Evolutionary conservation across 2,888 invertebrate species (phyloP).

Genomic region (Rhamphomyia laevipes): DNA sequence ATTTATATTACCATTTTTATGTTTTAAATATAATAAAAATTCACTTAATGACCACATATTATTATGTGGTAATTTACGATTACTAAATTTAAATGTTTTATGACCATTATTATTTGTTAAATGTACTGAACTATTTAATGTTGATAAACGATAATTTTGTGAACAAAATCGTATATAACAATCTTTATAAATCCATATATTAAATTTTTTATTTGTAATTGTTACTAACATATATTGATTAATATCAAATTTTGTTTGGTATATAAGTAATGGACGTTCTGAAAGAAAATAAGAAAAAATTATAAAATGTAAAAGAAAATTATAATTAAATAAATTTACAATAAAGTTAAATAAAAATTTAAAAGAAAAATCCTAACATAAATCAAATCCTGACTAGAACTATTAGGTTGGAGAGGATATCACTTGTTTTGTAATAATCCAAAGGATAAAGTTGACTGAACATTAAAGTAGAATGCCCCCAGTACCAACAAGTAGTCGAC

Average conservation of each 20-base stretch:
- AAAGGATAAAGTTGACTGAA: no score
- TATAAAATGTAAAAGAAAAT: no score
- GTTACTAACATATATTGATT: constrained; percentile 75
- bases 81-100: constrained; percentile 51
- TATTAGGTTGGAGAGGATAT: no score
- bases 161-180: constrained; percentile 81
- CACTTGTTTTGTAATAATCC: no score
- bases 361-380: no score
- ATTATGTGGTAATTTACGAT: constrained; percentile 48
- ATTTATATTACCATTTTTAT: constrained; percentile 33
- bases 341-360: no score
- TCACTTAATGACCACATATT: constrained; percentile 78
- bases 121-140: constrained; percentile 76
- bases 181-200: constrained; percentile 77
- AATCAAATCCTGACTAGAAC: no score
- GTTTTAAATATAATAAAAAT: constrained; percentile 50
- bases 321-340: no score
- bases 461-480: no score
- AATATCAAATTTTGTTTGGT: constrained; percentile 84
- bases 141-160: constrained; percentile 62
- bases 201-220: constrained; percentile 57
- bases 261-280: constrained; percentile 71
- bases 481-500: no score
- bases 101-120: constrained; percentile 72
- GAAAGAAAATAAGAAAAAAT: background rate